Conservation (phyloP, 2,888 invertebrate species). For the Drosophila subquinaria region DNA sequence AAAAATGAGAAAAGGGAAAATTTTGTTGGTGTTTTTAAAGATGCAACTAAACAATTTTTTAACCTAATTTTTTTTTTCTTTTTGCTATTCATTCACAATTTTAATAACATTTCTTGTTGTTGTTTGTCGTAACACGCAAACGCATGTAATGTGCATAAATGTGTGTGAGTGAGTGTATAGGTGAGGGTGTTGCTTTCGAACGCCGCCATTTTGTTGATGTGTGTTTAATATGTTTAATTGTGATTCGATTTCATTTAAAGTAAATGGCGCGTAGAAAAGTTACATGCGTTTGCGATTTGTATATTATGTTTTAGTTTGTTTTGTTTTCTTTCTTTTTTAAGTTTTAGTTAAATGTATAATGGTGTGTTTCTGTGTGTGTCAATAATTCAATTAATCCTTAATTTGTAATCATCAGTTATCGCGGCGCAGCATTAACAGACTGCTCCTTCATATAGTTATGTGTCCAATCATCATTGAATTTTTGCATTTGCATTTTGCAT, state of each 20-base stretch:
- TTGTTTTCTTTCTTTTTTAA: neutral
- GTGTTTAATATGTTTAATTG: slow-evolving; percentile 37
- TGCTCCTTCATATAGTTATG: slow-evolving; percentile 7
- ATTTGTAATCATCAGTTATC: slow-evolving; percentile 29
- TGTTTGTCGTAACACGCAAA: slow-evolving; percentile 53
- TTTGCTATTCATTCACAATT: slow-evolving; percentile 58
- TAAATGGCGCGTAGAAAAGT: slow-evolving; percentile 77
- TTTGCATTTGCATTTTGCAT: neutral
- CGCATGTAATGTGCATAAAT: slow-evolving; percentile 65
- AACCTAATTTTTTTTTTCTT: slow-evolving; percentile 48
- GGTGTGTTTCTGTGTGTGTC: slow-evolving; percentile 36
- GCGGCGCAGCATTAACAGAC: slow-evolving; percentile 14
- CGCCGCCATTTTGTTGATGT: slow-evolving; percentile 65
- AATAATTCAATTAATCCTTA: slow-evolving; percentile 43
- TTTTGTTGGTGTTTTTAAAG: slow-evolving; percentile 50
- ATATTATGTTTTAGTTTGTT: slow-evolving; percentile 22
- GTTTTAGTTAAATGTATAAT: slow-evolving; percentile 30
- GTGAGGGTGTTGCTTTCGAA: slow-evolving; percentile 59
- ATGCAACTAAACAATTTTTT: slow-evolving; percentile 55
- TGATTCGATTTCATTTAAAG: slow-evolving; percentile 30
- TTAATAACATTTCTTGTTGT: slow-evolving; percentile 42
- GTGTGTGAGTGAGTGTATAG: slow-evolving; percentile 14
- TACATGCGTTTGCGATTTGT: slow-evolving; percentile 74
- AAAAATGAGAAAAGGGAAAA: slow-evolving; percentile 37
- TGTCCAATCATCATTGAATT: slow-evolving; percentile 33